A percentile compares a stretch with the other conserved stretches of the same genome.
These are phyloP conservation scores for Polyommatus icarus DNA, from an alignment of 2,888 invertebrate species.

Conservation along the genomic window DNA sequence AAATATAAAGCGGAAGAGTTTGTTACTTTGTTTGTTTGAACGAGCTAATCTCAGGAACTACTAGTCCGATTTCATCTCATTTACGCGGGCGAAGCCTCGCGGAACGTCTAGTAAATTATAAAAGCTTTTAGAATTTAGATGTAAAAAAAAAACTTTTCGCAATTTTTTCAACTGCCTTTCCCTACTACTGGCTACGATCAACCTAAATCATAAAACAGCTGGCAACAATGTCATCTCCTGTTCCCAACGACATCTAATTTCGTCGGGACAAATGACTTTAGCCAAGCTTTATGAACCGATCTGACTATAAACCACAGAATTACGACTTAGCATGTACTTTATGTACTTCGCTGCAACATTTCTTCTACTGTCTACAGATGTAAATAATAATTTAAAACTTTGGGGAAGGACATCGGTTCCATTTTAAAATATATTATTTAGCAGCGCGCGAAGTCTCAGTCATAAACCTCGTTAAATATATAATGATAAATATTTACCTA, in stretches of 20 bases:
- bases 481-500: no score
- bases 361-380: background rate
- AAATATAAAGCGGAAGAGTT: no score
- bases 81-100: no score
- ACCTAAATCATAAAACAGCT: background rate
- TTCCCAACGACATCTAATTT: background rate
- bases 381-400: background rate
- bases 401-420: background rate
- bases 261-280: background rate
- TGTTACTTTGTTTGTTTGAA: no score
- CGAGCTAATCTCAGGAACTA: no score
- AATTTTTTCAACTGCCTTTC: no score
- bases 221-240: background rate
- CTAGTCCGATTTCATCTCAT: no score
- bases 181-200: background rate
- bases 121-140: background rate
- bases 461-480: background rate
- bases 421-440: no score
- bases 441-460: no score
- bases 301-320: constrained; percentile 13
- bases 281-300: background rate
- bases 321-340: background rate
- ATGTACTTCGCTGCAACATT: background rate
- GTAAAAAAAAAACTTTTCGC: no score
- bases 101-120: no score